A percentile compares a stretch with the other conserved stretches of the same genome.
Conservation (phyloP, 2,113 vertebrate species). For the Grantiella picta region DNA sequence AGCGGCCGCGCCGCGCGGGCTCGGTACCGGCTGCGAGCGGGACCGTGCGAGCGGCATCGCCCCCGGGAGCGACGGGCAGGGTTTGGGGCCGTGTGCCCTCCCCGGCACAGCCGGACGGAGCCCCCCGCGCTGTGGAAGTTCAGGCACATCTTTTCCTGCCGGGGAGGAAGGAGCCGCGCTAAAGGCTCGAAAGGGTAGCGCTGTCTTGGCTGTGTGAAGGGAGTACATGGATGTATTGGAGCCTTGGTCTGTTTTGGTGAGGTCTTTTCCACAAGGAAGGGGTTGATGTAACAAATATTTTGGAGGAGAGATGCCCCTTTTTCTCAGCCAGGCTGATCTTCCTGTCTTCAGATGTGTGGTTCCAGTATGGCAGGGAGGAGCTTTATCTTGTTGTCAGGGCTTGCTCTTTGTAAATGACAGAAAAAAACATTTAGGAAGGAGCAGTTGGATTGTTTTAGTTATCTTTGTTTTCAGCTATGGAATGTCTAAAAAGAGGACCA, state of each 20-base stretch:
- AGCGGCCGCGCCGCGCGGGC: background rate
- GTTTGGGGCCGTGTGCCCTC: background rate
- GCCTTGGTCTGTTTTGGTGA: background rate
- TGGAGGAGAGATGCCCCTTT: background rate
- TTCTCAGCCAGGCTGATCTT: background rate
- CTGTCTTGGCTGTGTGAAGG: fast-evolving
- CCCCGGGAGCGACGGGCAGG: background rate
- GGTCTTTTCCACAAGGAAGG: fast-evolving
- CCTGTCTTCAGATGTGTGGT: fast-evolving
- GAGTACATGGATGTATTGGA: fast-evolving
- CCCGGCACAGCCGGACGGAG: background rate
- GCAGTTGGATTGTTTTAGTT: background rate
- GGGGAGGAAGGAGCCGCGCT: background rate
- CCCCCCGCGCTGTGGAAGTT: fast-evolving
- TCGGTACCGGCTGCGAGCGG: background rate
- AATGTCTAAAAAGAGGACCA: background rate
- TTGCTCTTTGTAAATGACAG: background rate
- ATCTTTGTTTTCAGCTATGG: background rate
- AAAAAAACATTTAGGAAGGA: background rate
- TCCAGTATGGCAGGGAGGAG: fast-evolving
- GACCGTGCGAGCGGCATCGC: background rate
- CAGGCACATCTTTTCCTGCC: fast-evolving
- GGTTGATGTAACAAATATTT: background rate
- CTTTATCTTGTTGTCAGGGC: fast-evolving
- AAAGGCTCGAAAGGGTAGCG: background rate